A percentile compares a stretch with the other conserved stretches of the same genome.
Conservation (phyloP, 2,797 vertebrate species). For the Coregonus suidteri region DNA sequence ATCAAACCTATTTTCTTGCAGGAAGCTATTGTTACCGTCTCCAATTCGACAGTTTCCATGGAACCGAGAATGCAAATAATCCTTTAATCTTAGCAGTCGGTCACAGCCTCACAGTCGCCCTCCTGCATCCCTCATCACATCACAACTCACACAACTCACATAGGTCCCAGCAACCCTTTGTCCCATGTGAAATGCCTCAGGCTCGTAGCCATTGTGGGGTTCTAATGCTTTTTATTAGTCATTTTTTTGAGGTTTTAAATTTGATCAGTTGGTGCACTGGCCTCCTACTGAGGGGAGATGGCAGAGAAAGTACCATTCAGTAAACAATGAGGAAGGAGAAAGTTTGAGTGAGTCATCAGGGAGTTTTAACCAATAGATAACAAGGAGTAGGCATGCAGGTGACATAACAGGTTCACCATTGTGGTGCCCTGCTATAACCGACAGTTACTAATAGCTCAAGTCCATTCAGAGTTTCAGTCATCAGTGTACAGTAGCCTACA, state of each 20-base stretch:
- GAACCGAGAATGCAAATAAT: constrained; percentile 48
- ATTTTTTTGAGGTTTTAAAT: not conserved
- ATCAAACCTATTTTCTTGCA: constrained; percentile 52
- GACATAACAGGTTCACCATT: not conserved
- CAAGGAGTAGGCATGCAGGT: not conserved
- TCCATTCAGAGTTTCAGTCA: constrained; percentile 21
- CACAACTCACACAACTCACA: constrained; percentile 39
- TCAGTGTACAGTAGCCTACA: constrained; percentile 1
- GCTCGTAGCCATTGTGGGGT: not conserved
- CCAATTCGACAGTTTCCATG: constrained; percentile 60
- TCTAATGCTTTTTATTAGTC: not conserved
- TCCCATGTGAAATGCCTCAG: constrained; percentile 28
- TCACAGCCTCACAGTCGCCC: constrained; percentile 40
- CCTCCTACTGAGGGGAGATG: not conserved
- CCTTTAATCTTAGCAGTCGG: constrained; percentile 61
- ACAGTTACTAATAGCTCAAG: not conserved
- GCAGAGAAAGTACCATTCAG: not conserved
- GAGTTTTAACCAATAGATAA: not conserved
- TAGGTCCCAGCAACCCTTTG: constrained; percentile 35
- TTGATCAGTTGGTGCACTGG: not conserved
- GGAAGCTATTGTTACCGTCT: constrained; percentile 53
- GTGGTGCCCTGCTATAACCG: not conserved
- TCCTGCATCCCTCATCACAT: constrained; percentile 47
- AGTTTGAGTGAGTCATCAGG: not conserved
- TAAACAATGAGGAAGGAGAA: not conserved